Base-by-base conservation (phyloP, 2,113 vertebrate species). In the Solea senegalensis region DNA sequence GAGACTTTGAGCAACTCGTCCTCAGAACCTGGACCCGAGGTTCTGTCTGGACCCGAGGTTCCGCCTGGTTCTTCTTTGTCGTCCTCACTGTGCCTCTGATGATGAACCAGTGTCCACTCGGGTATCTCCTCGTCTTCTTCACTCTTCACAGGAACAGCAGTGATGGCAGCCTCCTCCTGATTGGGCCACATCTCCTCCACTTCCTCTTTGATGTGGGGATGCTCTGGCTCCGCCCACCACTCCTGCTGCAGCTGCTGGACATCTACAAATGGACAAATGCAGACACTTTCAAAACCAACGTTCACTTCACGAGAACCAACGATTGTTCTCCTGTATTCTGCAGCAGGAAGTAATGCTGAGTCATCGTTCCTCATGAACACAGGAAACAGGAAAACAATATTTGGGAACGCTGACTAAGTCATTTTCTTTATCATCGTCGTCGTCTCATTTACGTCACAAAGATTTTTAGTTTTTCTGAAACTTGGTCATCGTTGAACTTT, bases 131-230 rank as follows among this genome's bases (percentile, higher is more conserved):
- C 45, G 9, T 48, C 10, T 7, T 27, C 52, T 5, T 28, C 45
- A 10, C 11, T 27, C 10, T 21, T 54, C 45, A 48, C 45, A 14
- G 45, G 11, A 11, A 48, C 3, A 34, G 34, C 45, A 4, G 45
- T 10, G 11, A 8, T 11, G 8, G 26, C 9, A 12, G 10, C 10
- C 10, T 48, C 10, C 12, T 48, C 45, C 45, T 48, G 45, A 48
- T 48, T n/a, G 39, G 1, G 48, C 75, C 60, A 65, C 4, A 46
- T 6, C 11, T 21, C 41, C 13, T 70, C 67, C 49, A 11, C 1
- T 3, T 77, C 67, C 44, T 65, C 67, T 58, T 69, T 49, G 9
- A 64, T 16, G 60, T 34, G 45, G 2, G 7, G 27, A 2, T 2
- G 34, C 5, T 34, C 34, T 34, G 34, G 34, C 34, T 34, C 34